Percentiles rank a stretch among this genome's conserved stretches.
Evolutionary conservation across 2,888 invertebrate species (phyloP).

Genomic region (Isotomurus palustris): DNA sequence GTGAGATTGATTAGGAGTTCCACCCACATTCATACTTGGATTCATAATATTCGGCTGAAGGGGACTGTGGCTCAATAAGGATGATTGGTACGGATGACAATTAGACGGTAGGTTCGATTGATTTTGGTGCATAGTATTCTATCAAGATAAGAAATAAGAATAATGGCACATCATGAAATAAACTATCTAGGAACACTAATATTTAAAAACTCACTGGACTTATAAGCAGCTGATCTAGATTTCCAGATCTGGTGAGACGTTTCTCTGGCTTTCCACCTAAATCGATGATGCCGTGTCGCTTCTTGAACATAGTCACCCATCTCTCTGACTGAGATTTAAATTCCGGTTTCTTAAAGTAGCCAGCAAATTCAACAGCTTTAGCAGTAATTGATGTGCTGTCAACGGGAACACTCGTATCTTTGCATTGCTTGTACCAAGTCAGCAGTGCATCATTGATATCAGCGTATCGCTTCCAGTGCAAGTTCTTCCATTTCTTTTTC

Average conservation of each 20-base stretch:
- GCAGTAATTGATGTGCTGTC: neutral
- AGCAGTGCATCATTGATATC: slow-evolving; percentile 12
- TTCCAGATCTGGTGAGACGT: too few species aligned
- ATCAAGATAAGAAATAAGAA: too few species aligned
- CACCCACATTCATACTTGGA: neutral
- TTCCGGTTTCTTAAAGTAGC: slow-evolving; percentile 7
- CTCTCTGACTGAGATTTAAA: slow-evolving; percentile 1
- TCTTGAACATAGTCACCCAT: slow-evolving; percentile 9
- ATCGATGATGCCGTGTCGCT: slow-evolving; percentile 2
- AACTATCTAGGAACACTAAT: too few species aligned
- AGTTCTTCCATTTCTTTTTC: slow-evolving; percentile 15
- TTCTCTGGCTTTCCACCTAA: too few species aligned
- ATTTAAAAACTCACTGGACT: too few species aligned
- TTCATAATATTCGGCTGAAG: neutral
- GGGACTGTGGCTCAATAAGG: neutral
- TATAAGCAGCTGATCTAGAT: too few species aligned
- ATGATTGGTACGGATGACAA: neutral
- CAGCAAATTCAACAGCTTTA: slow-evolving; percentile 8
- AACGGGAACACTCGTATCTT: slow-evolving; percentile 1
- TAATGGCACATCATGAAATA: too few species aligned
- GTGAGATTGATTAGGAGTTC: neutral
- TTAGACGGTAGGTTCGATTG: too few species aligned
- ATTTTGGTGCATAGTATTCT: too few species aligned
- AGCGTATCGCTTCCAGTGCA: slow-evolving; percentile 21
- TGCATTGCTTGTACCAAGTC: slow-evolving; percentile 15